A percentile compares a stretch with the other conserved stretches of the same genome.
Evolutionary conservation across 2,888 invertebrate species (phyloP).

Genomic region (Drosophila mayaguana): DNA sequence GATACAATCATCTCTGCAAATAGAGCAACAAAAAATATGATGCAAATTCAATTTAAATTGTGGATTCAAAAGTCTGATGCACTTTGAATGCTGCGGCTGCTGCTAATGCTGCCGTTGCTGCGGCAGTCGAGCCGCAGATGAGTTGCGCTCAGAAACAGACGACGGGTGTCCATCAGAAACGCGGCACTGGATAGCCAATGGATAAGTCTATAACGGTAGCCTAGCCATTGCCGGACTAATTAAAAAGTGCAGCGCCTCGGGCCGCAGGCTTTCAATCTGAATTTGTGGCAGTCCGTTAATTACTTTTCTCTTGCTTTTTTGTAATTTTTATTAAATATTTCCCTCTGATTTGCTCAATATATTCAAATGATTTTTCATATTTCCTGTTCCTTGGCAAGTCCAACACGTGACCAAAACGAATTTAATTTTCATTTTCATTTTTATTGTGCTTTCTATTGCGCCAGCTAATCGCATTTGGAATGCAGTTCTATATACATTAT

Average conservation of each 20-base stretch:
- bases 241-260: constrained; percentile 64
- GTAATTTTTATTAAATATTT: constrained; percentile 8
- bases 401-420: constrained; percentile 85
- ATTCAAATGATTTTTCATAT: constrained; percentile 4
- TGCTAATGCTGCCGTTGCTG: constrained; percentile 2
- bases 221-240: constrained; percentile 56
- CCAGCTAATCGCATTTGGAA: constrained; percentile 58
- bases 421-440: constrained; percentile 52
- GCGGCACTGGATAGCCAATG: constrained; percentile 61
- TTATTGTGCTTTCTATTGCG: constrained; percentile 79
- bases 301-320: constrained; percentile 29
- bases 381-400: constrained; percentile 57
- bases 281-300: constrained; percentile 68
- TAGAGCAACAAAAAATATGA: constrained; percentile 9
- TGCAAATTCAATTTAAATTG: constrained; percentile 63
- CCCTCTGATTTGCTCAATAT: neutral
- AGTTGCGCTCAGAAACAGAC: constrained; percentile 66
- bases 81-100: constrained; percentile 42
- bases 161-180: constrained; percentile 72
- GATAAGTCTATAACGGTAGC: constrained; percentile 27
- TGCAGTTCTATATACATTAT: constrained; percentile 46
- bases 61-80: constrained; percentile 50
- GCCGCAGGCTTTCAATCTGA: constrained; percentile 67
- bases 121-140: constrained; percentile 14
- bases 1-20: constrained; percentile 37